Percentiles rank a stretch among this genome's conserved stretches.
phyloP scores from a whole-genome alignment of 2,888 invertebrate species.

The Aromia moschata region DNA sequence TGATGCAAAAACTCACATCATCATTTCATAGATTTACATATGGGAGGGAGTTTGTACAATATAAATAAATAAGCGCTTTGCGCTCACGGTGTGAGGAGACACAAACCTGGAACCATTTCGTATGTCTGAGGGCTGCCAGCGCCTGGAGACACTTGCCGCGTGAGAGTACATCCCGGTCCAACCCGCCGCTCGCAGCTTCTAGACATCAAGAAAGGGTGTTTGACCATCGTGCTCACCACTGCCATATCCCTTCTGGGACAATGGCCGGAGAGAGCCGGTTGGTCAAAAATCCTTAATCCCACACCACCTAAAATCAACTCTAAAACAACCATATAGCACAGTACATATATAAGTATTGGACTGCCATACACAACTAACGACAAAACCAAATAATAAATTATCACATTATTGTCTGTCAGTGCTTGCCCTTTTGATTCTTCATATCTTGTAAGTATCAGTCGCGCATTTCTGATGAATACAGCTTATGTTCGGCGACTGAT shows the following conservation, averaged over 20 bases:
- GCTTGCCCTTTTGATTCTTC: conserved; percentile 37
- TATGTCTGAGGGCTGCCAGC: conserved; percentile 99
- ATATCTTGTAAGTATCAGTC: conserved; percentile 45
- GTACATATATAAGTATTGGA: conserved; percentile 62
- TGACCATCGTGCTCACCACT: conserved; percentile 71
- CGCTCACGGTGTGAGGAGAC: conserved; percentile 62
- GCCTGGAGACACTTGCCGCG: conserved; percentile 99
- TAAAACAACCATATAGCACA: conserved; percentile 59
- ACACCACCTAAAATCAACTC: conserved; percentile 64
- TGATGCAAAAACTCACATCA: conserved; percentile 58
- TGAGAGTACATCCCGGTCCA: conserved; percentile 92
- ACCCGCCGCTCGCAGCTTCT: conserved; percentile 76
- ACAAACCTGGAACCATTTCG: conserved; percentile 99
- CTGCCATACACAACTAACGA: conserved; percentile 43
- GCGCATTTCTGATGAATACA: conserved; percentile 30
- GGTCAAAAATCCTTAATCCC: conserved; percentile 77
- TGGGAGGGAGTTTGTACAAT: conserved; percentile 7
- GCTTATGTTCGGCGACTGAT: conserved; percentile 46
- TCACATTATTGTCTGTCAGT: conserved; percentile 32
- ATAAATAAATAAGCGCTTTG: conserved; percentile 28
- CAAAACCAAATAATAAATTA: conserved; percentile 35
- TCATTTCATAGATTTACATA: conserved; percentile 39
- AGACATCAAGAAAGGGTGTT: conserved; percentile 72
- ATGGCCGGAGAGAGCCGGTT: conserved; percentile 60
- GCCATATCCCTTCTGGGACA: conserved; percentile 37